phyloP scores from a whole-genome alignment of 2,113 vertebrate genomes.

The Plestiodon gilberti region DNA sequence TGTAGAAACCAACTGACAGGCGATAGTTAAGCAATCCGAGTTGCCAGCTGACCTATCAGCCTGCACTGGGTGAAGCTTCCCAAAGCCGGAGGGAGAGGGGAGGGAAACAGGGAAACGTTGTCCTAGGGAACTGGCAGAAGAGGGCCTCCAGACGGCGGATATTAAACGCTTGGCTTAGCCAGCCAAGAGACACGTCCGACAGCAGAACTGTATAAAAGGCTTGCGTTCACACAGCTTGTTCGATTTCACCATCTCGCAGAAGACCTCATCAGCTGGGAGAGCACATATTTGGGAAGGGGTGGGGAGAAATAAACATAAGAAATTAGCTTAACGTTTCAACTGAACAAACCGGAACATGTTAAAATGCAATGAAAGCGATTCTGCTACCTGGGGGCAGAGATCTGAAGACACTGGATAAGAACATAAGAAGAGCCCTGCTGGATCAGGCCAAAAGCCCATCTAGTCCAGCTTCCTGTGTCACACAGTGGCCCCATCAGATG shows the following conservation, averaged over 20 bases:
- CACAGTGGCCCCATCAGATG: no score
- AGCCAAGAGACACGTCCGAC: conserved; percentile 88
- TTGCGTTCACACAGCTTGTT: conserved; percentile 92
- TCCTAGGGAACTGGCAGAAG: conserved; percentile 65
- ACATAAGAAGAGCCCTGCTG: no score
- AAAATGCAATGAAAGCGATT: conserved; percentile 17
- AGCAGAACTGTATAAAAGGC: conserved; percentile 92
- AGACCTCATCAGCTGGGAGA: conserved; percentile 84
- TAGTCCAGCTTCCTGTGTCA: no score
- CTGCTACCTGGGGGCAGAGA: conserved; percentile 27
- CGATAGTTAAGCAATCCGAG: conserved; percentile 69
- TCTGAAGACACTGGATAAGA: no score
- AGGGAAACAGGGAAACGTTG: conserved; percentile 60
- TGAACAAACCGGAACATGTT: conserved; percentile 47
- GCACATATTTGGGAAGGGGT: conserved; percentile 26
- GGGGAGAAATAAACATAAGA: conserved; percentile 48
- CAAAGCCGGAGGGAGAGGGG: conserved; percentile 38
- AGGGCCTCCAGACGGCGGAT: conserved; percentile 50
- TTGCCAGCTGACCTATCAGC: conserved; percentile 40
- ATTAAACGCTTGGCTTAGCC: conserved; percentile 72
- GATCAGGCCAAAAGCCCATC: no score
- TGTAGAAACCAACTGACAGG: conserved; percentile 53
- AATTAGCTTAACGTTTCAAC: conserved; percentile 62
- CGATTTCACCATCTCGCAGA: conserved; percentile 94
- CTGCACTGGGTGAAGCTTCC: conserved; percentile 63